Evolutionary conservation across 2,888 invertebrate species (phyloP), one percentile per base, ranked within the genome.

Genomic region (Julus scanicus): DNA sequence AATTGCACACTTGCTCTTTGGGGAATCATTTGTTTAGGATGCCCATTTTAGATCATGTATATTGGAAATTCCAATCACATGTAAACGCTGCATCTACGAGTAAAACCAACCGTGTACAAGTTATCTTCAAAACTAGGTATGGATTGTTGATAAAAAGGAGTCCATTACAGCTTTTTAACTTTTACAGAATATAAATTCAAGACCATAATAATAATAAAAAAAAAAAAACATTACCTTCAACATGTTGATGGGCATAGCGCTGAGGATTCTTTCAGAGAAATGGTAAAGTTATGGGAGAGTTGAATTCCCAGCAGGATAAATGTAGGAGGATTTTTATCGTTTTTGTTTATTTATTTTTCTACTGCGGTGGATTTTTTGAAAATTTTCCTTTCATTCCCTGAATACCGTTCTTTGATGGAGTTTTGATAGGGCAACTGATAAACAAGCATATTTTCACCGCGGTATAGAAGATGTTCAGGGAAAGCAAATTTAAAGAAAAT

Each of bases 131-230:
- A 53, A 63, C 63, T 63, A 63, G 63, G 63, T 63, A 6, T n/a
- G n/a, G 6, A 6, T 6, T n/a, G 63, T 63, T 17, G 63, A 63
- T 63, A n/a, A 63, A n/a, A 63, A n/a, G n/a, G 63, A 63, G n/a
- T 63, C n/a, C 63, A 63, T 63, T n/a, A n/a, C n/a, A 63, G 17
- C 63, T n/a, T 57, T 15, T 57, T 57, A n/a, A n/a, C 57, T 71
- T 20, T 71, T 71, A 71, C 20, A 17, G 20, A 20, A 71, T 71
- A 71, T 71, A 29, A 71, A 71, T 71, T 71, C 20, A 20, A 20
- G 1, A 9, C 63, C 63, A 71, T 71, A 29, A 71, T 71, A 71
- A 20, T 71, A 71, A 29, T 1, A 71, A 71, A 71, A 71, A 71
- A 71, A 71, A 71, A 71, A 71, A 71, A 71, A 20, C 63, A 71